Evolutionary conservation across 2,888 invertebrate species (phyloP).

Genomic region (Synergus umbraculus): DNA sequence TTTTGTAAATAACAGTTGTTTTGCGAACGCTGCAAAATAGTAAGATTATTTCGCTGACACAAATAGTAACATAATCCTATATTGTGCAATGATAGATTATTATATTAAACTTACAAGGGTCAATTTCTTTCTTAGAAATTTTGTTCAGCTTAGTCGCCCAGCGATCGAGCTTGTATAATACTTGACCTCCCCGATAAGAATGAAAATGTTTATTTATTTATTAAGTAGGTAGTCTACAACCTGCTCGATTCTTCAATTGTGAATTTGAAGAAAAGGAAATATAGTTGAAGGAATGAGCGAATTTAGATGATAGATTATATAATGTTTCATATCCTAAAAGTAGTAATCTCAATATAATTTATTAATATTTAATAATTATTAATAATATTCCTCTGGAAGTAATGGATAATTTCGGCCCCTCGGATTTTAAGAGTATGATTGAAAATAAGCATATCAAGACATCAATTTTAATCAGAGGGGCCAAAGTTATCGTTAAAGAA

Average conservation of each 20-base stretch:
- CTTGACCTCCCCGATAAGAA: not conserved
- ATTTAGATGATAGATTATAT: not conserved
- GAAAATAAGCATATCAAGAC: not conserved
- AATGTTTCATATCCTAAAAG: not conserved
- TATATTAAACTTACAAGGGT: not conserved
- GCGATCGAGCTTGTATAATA: not conserved
- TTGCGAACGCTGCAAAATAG: conserved; percentile 1
- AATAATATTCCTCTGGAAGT: not conserved
- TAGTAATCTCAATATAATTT: not conserved
- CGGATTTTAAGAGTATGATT: not conserved
- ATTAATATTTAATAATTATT: not conserved
- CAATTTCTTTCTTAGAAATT: not conserved
- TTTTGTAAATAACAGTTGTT: conserved; percentile 17
- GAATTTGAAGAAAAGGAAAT: not conserved
- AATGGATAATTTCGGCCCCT: not conserved
- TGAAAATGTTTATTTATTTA: not conserved
- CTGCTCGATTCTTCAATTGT: not conserved
- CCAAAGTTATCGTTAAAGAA: not conserved
- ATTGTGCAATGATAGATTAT: conserved; percentile 25
- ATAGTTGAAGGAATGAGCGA: not conserved
- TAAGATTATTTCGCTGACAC: not conserved
- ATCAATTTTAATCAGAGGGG: not conserved
- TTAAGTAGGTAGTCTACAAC: not conserved
- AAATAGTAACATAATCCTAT: not conserved
- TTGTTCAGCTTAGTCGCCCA: not conserved